These are phyloP conservation scores for Takifugu bimaculatus DNA, from an alignment of 2,113 vertebrate genomes.

Conservation along the genomic window DNA sequence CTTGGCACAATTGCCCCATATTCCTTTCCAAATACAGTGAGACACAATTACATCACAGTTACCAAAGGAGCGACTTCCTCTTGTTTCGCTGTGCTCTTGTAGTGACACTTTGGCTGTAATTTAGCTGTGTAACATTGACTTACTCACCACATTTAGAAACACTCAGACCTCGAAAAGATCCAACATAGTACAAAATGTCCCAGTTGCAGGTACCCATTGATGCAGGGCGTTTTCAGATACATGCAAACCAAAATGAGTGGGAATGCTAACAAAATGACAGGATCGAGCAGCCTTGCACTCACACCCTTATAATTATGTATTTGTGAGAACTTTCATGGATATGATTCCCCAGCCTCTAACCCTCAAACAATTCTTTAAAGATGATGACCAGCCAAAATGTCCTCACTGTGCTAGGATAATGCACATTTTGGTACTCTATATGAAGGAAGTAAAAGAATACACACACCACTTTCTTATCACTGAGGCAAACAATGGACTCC, in stretches of 20 bases:
- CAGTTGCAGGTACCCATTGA: no score
- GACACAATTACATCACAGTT: no score
- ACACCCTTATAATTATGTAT: background rate
- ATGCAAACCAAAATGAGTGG: slow-evolving; percentile 19
- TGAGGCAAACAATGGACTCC: slow-evolving; percentile 63
- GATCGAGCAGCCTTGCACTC: background rate
- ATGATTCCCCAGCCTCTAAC: background rate
- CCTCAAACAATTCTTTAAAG: background rate
- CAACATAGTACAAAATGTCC: slow-evolving; percentile 6
- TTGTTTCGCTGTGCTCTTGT: no score
- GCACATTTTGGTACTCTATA: no score
- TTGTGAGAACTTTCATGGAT: background rate
- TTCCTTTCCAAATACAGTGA: no score
- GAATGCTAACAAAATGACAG: slow-evolving; percentile 20
- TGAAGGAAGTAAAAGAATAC: no score
- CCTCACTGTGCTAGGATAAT: no score
- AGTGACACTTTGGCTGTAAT: no score
- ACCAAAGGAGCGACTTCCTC: no score
- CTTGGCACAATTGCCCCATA: no score
- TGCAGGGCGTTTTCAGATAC: background rate
- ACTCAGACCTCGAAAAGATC: slow-evolving; percentile 13
- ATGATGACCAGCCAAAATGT: no score
- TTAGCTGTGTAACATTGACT: slow-evolving; percentile 17
- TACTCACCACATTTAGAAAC: slow-evolving; percentile 32
- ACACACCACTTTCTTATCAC: slow-evolving; percentile 59